These are phyloP conservation scores for Cheiracanthium punctorium DNA, from an alignment of 2,888 invertebrate species.

Conservation along the genomic window DNA sequence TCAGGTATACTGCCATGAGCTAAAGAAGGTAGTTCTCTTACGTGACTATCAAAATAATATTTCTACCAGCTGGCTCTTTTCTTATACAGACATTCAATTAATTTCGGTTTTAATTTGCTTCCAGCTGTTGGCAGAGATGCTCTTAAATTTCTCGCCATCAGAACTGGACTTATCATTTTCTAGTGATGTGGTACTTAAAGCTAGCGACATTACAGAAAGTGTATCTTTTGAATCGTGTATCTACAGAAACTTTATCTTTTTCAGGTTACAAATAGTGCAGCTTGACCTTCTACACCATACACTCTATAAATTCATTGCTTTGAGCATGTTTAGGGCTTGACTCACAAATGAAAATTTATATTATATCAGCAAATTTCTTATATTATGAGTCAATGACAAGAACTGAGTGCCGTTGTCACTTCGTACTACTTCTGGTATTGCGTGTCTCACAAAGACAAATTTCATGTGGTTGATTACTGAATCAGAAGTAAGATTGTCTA, in stretches of 20 bases:
- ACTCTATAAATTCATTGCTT: conserved; percentile 72
- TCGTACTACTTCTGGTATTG: conserved; percentile 69
- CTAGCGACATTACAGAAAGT: conserved; percentile 71
- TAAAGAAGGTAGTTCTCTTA: too few species aligned
- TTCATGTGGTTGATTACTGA: conserved; percentile 8
- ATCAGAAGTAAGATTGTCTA: not conserved
- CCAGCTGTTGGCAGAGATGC: conserved; percentile 68
- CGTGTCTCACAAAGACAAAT: conserved; percentile 72
- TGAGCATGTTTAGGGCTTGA: conserved; percentile 72
- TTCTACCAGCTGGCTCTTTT: too few species aligned
- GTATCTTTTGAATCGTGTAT: too few species aligned
- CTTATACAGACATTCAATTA: too few species aligned
- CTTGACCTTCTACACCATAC: conserved; percentile 72
- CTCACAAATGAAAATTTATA: conserved; percentile 70
- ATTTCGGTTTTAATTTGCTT: conserved; percentile 24
- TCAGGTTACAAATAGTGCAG: conserved; percentile 71
- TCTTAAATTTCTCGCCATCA: conserved; percentile 72
- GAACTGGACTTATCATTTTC: conserved; percentile 73
- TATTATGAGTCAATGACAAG: conserved; percentile 24
- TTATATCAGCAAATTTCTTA: conserved; percentile 69
- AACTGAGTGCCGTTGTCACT: too few species aligned
- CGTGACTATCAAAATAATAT: too few species aligned
- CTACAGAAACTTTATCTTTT: too few species aligned
- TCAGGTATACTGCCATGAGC: too few species aligned
- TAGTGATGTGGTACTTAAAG: conserved; percentile 72